These are phyloP conservation scores for Archaeoteleia sp. DNA, from an alignment of 2,888 invertebrate species.

Conservation along the genomic window DNA sequence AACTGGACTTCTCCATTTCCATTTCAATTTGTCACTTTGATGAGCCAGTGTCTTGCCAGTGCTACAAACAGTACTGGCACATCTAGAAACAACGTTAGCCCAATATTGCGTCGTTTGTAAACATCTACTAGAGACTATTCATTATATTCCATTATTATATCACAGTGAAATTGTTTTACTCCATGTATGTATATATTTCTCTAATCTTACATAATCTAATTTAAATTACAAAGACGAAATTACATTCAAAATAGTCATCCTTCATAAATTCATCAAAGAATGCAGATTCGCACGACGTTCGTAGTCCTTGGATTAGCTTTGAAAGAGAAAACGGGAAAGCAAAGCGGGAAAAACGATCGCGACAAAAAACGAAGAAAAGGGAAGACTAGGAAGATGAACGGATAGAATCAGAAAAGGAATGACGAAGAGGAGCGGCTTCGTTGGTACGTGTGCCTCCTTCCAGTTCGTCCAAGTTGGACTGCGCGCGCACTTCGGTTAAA, in stretches of 20 bases:
- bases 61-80: too few species aligned
- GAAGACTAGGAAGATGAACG: constrained; percentile 5
- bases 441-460: constrained; percentile 61
- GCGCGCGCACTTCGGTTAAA: constrained; percentile 69
- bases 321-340: constrained; percentile 12
- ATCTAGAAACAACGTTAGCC: too few species aligned
- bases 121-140: too few species aligned
- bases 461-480: constrained; percentile 37
- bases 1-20: too few species aligned
- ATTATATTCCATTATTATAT: too few species aligned
- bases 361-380: constrained; percentile 34
- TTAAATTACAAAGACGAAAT: background rate
- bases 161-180: too few species aligned
- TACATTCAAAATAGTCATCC: background rate
- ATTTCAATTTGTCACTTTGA: too few species aligned
- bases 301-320: background rate
- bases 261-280: constrained; percentile 1
- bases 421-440: constrained; percentile 51
- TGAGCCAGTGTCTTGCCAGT: too few species aligned
- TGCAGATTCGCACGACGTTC: constrained; percentile 1
- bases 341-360: constrained; percentile 11
- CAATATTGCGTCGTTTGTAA: too few species aligned
- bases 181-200: too few species aligned
- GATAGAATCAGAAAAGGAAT: constrained; percentile 5
- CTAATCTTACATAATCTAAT: too few species aligned